Evolutionary conservation across 2,797 vertebrate species (phyloP), one percentile per base, ranked within the genome.

Genomic region (Prionace glauca): DNA sequence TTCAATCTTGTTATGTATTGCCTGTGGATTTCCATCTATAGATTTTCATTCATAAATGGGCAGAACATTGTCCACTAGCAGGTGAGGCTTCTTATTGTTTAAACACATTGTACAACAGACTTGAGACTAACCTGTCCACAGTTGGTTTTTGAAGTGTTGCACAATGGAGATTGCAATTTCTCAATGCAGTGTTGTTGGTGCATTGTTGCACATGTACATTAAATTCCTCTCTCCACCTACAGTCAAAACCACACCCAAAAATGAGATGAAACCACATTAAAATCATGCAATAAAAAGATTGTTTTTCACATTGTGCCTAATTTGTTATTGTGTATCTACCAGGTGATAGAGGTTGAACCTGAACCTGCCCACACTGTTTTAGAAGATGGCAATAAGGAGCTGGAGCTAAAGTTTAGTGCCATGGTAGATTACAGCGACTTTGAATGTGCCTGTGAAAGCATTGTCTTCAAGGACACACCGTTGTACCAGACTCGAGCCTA

Each of bases 381-480:
- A 67, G 97, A 98, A n/a, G 97, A 97, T 45, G 98, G 97, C 32
- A 96, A 97, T 88, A 96, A 95, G 3, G 98, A 98, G 69, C 91
- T 98, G 26, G 97, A 97, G 92, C 96, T 99, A 92, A 94, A 60
- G 20, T 96, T 99, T 96, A 99, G 97, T 0, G 98, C 98, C 67
- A 96, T 97, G 0, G 97, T 98, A 96, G 98, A 97, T 97, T 98
- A 98, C 0, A 96, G 97, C 0, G 96, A 97, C 20, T 98, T 98
- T 96, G 96, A 96, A 69, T 98, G 98, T 96, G 96, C 96, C 16
- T 96, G 62, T 0, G 95, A 96, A 0, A 0, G 95, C 0, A 96
- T 99, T 96, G 96, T 90, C 84, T 98, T 99, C 96, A 97, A 97
- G 97, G 98, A 99, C 29, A 99, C 98, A 0, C 96, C 98, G 96